Evolutionary conservation across 2,888 invertebrate species (phyloP).

Genomic region (Rhagium mordax): DNA sequence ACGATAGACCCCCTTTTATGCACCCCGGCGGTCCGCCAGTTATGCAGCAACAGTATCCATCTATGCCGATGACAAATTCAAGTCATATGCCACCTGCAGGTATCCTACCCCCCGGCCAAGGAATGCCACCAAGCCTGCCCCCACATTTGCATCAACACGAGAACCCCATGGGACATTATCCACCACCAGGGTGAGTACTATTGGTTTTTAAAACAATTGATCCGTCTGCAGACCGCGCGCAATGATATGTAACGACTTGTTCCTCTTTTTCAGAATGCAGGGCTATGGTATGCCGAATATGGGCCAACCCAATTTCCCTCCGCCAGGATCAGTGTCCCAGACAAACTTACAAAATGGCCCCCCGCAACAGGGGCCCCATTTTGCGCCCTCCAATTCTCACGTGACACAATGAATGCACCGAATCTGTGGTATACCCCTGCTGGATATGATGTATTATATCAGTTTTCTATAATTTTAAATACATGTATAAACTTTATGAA

Average conservation of each 20-base stretch:
- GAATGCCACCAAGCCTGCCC: conserved; percentile 28
- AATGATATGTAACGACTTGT: too few relatives aligned
- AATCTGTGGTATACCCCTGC: conserved; percentile 9
- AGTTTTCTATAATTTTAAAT: neutral
- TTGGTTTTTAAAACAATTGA: too few relatives aligned
- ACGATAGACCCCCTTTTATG: conserved; percentile 47
- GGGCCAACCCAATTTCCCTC: conserved; percentile 30
- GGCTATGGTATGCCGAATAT: conserved; percentile 45
- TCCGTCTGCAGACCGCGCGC: too few relatives aligned
- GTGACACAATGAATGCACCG: conserved; percentile 51
- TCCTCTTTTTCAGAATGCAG: conserved; percentile 35
- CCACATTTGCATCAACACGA: conserved; percentile 42
- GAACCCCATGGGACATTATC: conserved; percentile 43
- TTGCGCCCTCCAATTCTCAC: conserved; percentile 56
- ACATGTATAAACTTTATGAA: conserved; percentile 9
- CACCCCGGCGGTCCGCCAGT: conserved; percentile 23
- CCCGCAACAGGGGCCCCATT: conserved; percentile 55
- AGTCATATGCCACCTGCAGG: conserved; percentile 38
- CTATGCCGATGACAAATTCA: conserved; percentile 19
- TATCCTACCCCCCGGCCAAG: conserved; percentile 27
- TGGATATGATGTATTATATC: conserved; percentile 5
- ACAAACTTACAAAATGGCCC: conserved; percentile 52
- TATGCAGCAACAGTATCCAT: conserved; percentile 32
- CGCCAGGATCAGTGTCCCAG: conserved; percentile 42
- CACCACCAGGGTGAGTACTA: conserved; percentile 42